A percentile compares a stretch with the other conserved stretches of the same genome.
These are phyloP conservation scores for Cyclophora punctaria DNA, from an alignment of 2,888 invertebrate genomes.

Conservation along the genomic window DNA sequence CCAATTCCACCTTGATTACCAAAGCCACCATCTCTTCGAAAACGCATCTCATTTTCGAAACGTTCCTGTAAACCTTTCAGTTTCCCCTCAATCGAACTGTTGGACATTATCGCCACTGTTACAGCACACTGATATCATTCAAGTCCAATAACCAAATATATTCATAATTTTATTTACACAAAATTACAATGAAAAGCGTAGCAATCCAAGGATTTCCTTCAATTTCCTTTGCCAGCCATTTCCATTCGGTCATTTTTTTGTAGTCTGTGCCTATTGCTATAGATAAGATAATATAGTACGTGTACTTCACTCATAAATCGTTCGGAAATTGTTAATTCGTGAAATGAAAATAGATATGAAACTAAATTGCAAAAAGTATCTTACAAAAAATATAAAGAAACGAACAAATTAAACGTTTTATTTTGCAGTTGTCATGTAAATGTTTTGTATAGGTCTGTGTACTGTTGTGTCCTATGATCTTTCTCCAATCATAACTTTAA, in stretches of 20 bases:
- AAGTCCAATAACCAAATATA: constrained; percentile 49
- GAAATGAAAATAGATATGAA: too few species aligned
- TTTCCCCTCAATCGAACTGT: constrained; percentile 84
- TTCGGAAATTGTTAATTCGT: too few species aligned
- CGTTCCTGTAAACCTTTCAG: constrained; percentile 88
- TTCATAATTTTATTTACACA: constrained; percentile 56
- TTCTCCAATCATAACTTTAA: too few species aligned
- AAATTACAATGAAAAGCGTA: constrained; percentile 58
- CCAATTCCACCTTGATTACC: constrained; percentile 72
- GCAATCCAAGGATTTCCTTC: constrained; percentile 65
- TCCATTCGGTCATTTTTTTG: constrained; percentile 29
- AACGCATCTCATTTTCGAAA: constrained; percentile 77
- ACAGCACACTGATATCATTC: constrained; percentile 51
- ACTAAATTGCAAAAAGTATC: too few species aligned
- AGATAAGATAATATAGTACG: too few species aligned
- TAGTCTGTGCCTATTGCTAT: too few species aligned
- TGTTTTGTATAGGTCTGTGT: too few species aligned
- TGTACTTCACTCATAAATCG: too few species aligned
- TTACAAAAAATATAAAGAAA: too few species aligned
- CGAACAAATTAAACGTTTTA: too few species aligned
- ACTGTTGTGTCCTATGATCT: too few species aligned
- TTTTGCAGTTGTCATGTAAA: too few species aligned
- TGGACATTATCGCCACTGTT: constrained; percentile 75
- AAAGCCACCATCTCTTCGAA: constrained; percentile 79
- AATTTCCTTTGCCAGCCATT: constrained; percentile 39